phyloP scores from a whole-genome alignment of 2,113 vertebrate species.

The Sardina pilchardus region DNA sequence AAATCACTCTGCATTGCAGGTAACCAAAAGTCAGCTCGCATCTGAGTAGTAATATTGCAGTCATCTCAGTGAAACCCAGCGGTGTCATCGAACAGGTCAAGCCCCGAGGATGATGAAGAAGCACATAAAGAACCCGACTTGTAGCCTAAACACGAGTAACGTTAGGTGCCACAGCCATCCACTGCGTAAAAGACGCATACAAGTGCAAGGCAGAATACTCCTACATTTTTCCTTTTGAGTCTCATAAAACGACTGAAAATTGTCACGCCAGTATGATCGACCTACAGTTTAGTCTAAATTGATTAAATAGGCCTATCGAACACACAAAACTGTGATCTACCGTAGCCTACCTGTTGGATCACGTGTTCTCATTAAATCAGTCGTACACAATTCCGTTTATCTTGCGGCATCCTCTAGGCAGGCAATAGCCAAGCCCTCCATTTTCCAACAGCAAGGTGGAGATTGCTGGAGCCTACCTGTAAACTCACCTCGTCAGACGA shows the following conservation, averaged over 20 bases:
- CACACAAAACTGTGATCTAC: not conserved
- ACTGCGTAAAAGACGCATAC: not conserved
- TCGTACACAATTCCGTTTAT: not conserved
- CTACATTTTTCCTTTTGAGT: not conserved
- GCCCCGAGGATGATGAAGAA: too few species aligned
- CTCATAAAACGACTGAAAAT: not conserved
- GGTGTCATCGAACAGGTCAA: too few species aligned
- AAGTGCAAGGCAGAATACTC: not conserved
- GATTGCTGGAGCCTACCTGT: slow-evolving; percentile 1
- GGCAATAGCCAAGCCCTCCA: not conserved
- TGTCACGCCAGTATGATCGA: not conserved
- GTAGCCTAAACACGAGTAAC: too few species aligned
- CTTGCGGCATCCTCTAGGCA: not conserved
- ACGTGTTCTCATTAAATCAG: slow-evolving; percentile 14
- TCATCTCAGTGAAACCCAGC: too few species aligned
- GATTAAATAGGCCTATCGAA: not conserved
- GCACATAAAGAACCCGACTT: too few species aligned
- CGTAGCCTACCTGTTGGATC: not conserved
- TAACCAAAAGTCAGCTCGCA: not conserved
- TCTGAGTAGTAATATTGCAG: too few species aligned
- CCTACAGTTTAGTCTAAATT: not conserved
- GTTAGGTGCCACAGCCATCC: not conserved
- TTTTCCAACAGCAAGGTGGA: slow-evolving; percentile 1
- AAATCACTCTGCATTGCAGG: not conserved
- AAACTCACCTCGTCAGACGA: slow-evolving; percentile 26